Conservation (phyloP, 2,797 vertebrate genomes). For the Borostomias antarcticus region DNA sequence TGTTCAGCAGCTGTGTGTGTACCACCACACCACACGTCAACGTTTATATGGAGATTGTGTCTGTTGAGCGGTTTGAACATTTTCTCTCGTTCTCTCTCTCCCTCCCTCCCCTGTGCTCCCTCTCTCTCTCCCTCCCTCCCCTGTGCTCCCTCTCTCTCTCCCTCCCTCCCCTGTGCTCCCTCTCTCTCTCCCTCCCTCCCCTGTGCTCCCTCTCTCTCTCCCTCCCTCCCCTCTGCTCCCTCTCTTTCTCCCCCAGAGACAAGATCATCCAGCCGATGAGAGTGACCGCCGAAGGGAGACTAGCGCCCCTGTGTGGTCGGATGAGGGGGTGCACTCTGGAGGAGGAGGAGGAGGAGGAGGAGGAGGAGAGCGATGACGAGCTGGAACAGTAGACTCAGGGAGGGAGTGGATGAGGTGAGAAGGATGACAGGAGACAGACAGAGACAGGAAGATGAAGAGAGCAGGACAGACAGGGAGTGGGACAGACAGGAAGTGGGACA, state of each 20-base stretch:
- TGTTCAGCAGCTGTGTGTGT: background rate
- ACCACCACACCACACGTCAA: no score
- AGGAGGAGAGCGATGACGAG: constrained; percentile 36
- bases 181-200: no score
- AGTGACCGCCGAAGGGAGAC: constrained; percentile 64
- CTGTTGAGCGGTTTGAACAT: background rate
- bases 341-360: constrained; percentile 53
- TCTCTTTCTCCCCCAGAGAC: constrained; percentile 47
- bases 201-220: no score
- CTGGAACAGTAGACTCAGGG: constrained; percentile 19
- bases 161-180: no score
- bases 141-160: no score
- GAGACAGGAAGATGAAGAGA: no score
- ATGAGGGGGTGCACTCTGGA: constrained; percentile 47
- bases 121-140: background rate
- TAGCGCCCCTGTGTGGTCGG: constrained; percentile 64
- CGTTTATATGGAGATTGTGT: background rate
- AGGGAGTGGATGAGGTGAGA: background rate
- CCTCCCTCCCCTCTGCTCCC: no score
- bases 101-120: background rate
- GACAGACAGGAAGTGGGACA: no score
- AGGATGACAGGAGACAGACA: background rate
- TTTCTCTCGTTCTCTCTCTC: no score
- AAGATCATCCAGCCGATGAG: constrained; percentile 74
- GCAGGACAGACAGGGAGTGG: background rate